These are phyloP conservation scores for Sinocyclocheilus maitianheensis DNA, from an alignment of 2,113 vertebrate species.

Conservation along the genomic window DNA sequence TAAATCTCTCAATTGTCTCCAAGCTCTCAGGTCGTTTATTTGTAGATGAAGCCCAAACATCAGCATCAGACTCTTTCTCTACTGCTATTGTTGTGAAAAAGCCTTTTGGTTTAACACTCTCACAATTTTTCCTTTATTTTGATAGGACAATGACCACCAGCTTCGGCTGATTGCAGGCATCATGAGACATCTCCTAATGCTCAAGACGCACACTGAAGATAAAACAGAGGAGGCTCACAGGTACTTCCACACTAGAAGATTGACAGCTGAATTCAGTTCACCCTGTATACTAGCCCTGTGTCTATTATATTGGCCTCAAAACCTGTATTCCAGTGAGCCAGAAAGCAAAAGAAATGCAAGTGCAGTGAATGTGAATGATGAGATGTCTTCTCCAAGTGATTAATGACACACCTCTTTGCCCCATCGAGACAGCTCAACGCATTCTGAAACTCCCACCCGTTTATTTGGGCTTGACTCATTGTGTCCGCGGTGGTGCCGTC, in stretches of 20 bases:
- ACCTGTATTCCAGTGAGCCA: slow-evolving; percentile 11
- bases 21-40: neutral
- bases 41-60: neutral
- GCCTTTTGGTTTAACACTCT: neutral
- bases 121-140: slow-evolving; percentile 38
- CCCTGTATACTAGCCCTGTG: neutral
- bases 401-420: slow-evolving; percentile 77
- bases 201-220: slow-evolving; percentile 87
- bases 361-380: slow-evolving; percentile 65
- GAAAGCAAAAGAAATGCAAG: slow-evolving; percentile 60
- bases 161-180: slow-evolving; percentile 88
- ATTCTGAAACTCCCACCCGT: slow-evolving; percentile 76
- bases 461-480: slow-evolving; percentile 64
- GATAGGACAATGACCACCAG: slow-evolving; percentile 89
- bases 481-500: slow-evolving; percentile 74
- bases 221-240: slow-evolving; percentile 98
- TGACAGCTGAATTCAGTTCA: neutral
- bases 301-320: neutral
- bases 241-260: slow-evolving; percentile 69
- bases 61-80: neutral
- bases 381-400: slow-evolving; percentile 83
- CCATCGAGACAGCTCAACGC: slow-evolving; percentile 74
- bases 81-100: neutral
- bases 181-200: slow-evolving; percentile 92
- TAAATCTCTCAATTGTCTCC: neutral